phyloP scores from a whole-genome alignment of 2,888 invertebrate genomes.

The Hymenopus coronatus region DNA sequence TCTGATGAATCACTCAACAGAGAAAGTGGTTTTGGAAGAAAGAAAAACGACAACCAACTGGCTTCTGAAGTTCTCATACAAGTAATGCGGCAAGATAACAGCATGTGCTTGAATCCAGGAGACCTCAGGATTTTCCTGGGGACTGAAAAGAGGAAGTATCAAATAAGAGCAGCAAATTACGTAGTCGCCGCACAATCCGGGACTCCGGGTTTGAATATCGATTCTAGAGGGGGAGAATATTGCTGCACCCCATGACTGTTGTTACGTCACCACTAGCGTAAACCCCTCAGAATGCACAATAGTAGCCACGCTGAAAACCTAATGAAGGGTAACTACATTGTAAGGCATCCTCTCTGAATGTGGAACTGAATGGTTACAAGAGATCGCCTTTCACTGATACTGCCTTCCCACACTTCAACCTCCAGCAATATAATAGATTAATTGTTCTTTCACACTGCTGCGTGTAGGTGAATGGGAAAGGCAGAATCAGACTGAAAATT shows the following conservation, averaged over 20 bases:
- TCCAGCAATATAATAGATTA: too few relatives aligned
- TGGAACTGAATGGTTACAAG: too few relatives aligned
- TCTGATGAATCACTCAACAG: too few relatives aligned
- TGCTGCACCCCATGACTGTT: not conserved
- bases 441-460: too few relatives aligned
- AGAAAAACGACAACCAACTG: not conserved
- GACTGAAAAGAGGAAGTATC: not conserved
- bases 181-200: not conserved
- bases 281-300: not conserved
- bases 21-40: not conserved
- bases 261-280: not conserved
- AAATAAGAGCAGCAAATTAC: not conserved
- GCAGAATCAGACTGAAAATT: too few relatives aligned
- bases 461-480: too few relatives aligned
- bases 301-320: too few relatives aligned
- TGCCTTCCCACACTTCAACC: too few relatives aligned
- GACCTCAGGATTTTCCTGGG: not conserved
- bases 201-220: not conserved
- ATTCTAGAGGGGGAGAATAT: not conserved
- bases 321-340: too few relatives aligned
- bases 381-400: too few relatives aligned
- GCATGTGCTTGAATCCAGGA: not conserved
- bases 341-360: too few relatives aligned
- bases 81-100: not conserved
- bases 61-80: not conserved